Evolutionary conservation across 2,888 invertebrate genomes (phyloP).

Genomic region (Pammene fasciana): DNA sequence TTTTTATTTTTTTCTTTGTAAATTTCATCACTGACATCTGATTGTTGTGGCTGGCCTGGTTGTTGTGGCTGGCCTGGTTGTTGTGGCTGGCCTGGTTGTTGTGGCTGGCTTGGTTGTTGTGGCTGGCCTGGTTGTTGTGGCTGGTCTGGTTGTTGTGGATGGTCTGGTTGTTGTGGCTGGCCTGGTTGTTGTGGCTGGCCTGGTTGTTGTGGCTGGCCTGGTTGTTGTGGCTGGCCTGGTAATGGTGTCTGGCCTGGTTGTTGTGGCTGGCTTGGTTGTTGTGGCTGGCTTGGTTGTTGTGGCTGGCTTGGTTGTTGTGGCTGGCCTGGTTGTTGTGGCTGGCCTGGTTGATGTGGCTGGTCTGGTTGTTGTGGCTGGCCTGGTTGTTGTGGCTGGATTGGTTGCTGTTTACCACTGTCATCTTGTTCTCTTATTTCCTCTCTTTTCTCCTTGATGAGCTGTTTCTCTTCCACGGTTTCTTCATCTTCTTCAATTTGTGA

Average conservation of each 20-base stretch:
- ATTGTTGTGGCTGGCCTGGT: too few species aligned
- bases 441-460: neutral
- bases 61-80: conserved; percentile 8
- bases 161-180: neutral
- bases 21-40: too few species aligned
- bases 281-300: neutral
- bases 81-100: conserved; percentile 6
- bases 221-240: conserved; percentile 1
- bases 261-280: neutral
- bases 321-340: neutral
- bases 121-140: conserved; percentile 12
- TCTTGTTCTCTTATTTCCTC: neutral
- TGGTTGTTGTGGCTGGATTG: conserved; percentile 3
- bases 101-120: neutral
- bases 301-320: conserved; percentile 11
- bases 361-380: conserved; percentile 8
- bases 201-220: conserved; percentile 3
- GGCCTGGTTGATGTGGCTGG: neutral
- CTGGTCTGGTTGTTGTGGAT: too few species aligned
- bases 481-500: too few species aligned
- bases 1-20: too few species aligned
- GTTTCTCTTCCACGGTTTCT: too few species aligned
- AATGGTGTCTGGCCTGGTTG: conserved; percentile 8
- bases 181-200: conserved; percentile 4
- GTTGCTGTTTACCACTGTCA: neutral